Evolutionary conservation across 2,113 vertebrate species (phyloP).

Genomic region (Eonycteris spelaea): DNA sequence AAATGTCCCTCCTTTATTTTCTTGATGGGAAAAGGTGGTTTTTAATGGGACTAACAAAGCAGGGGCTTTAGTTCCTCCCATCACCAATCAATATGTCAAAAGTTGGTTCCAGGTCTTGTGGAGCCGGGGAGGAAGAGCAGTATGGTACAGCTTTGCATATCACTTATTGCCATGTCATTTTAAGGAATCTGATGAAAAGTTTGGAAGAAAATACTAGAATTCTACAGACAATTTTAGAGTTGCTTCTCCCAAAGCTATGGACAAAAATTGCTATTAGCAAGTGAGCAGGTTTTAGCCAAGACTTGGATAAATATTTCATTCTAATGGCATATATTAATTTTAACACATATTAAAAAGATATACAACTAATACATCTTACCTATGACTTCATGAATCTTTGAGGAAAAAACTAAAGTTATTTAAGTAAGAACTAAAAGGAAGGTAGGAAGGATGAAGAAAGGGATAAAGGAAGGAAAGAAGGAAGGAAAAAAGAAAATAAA

Average conservation of each 20-base stretch:
- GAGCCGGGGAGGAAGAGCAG: background rate
- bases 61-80: background rate
- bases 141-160: accelerated
- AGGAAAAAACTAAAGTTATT: background rate
- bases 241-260: background rate
- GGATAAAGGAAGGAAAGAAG: too few species aligned
- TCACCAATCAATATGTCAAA: background rate
- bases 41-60: background rate
- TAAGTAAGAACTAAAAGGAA: background rate
- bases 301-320: background rate
- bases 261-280: background rate
- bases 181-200: background rate
- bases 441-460: background rate
- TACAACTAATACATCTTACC: background rate
- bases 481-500: background rate
- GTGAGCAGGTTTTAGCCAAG: background rate
- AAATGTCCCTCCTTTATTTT: background rate
- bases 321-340: background rate
- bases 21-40: background rate
- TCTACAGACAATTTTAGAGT: background rate
- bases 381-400: background rate
- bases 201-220: background rate
- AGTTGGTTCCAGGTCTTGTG: too few species aligned
- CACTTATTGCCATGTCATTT: background rate
- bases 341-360: background rate